Base-by-base conservation (phyloP, 2,888 invertebrate genomes). In the Idaea dimidiata region DNA sequence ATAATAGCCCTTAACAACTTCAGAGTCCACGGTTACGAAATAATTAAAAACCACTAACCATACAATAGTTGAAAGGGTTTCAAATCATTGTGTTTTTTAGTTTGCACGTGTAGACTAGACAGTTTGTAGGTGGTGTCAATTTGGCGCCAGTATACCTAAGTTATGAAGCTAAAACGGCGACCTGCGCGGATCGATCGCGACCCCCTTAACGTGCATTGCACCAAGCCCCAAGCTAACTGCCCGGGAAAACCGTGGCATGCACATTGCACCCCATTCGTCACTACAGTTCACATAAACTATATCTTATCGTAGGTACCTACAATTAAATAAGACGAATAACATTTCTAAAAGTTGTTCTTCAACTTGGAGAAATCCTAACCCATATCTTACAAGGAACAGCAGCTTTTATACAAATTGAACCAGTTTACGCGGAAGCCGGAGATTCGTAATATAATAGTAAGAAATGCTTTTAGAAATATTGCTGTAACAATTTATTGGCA, bases 181-280 rank as follows among this genome's bases (percentile, higher is more conserved):
- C 84, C 83, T 77, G 82, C 72, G 74, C 71, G 76, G 88, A 91
- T 91, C 91, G 90, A 91, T 91, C 74, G 72, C 85, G 91, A 91
- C 91, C 91, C 83, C 87, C 84, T 91, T 91, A 83, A 81, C 84
- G 91, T 86, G 81, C 91, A 82, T 87, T 91, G 91, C 91, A 91
- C 91, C 87, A 82, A 82, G 83, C 82, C 75, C 91, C 87, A 83
- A 82, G 83, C 82, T 75, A 76, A 78, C 82, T 79, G 82, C 84
- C 87, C 82, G 86, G 87, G 84, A 76, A 82, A 85, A 81, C 79
- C 77, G 79, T 77, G 72, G 73, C 77, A 73, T 74, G 66, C 64
- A 65, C 67, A 54, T 59, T 61, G 43, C 43, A 43, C 43, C 43
- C 43, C 43, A 66, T 63, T 63, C 63, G 61, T 57, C 62, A 64